Percentiles rank a stretch among this genome's conserved stretches.
These are phyloP conservation scores for Drosophila arizonae DNA, from an alignment of 1,140 invertebrate species.

Conservation along the genomic window DNA sequence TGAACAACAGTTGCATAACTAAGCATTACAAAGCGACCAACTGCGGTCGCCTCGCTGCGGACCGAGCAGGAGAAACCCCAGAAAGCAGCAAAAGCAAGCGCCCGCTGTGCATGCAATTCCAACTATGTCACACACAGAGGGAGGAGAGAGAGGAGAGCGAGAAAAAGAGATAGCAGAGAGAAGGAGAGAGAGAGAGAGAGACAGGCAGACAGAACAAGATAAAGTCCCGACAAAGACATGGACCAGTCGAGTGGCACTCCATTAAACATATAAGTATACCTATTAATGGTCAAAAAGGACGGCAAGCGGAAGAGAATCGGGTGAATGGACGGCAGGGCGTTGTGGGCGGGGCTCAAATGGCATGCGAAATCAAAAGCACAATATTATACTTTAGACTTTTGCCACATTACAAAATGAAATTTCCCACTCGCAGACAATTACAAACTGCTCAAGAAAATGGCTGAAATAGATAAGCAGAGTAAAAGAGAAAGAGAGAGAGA, in stretches of 20 bases:
- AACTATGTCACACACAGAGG: slow-evolving; percentile 51
- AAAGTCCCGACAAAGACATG: slow-evolving; percentile 30
- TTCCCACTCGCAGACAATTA: slow-evolving; percentile 38
- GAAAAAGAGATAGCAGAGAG: neutral
- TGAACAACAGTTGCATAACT: slow-evolving; percentile 67
- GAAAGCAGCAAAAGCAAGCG: neutral
- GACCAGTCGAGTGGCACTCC: slow-evolving; percentile 71
- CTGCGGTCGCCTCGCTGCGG: slow-evolving; percentile 30
- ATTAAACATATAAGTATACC: slow-evolving; percentile 81
- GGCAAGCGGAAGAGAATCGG: slow-evolving; percentile 20
- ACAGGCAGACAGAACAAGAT: neutral
- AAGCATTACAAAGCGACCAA: slow-evolving; percentile 48
- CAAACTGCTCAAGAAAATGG: slow-evolving; percentile 21
- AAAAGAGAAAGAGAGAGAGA: slow-evolving; percentile 6
- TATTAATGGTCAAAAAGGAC: slow-evolving; percentile 80
- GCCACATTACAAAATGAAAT: slow-evolving; percentile 77
- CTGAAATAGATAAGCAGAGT: neutral
- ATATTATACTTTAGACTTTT: slow-evolving; percentile 79
- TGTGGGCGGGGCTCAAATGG: slow-evolving; percentile 3
- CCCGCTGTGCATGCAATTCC: slow-evolving; percentile 59
- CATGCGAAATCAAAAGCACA: slow-evolving; percentile 63
- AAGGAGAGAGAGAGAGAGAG: neutral
- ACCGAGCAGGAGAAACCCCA: slow-evolving; percentile 16
- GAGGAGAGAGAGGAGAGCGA: neutral
- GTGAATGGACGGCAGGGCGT: neutral